Evolutionary conservation across 2,797 vertebrate genomes (phyloP).

Genomic region (Falco peregrinus): DNA sequence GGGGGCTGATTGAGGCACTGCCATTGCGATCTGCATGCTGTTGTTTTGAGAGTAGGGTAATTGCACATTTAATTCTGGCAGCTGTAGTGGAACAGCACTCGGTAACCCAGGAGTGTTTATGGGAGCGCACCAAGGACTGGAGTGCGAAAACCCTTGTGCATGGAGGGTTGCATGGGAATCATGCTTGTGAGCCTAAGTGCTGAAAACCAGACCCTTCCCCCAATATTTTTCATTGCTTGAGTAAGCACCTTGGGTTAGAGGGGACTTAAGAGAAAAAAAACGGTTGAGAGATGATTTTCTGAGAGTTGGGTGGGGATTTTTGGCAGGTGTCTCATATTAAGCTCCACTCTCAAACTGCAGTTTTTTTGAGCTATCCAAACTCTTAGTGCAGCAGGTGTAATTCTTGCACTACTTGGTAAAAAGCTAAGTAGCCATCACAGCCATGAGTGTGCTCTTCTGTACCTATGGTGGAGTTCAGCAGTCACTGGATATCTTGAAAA

Average conservation of each 20-base stretch:
- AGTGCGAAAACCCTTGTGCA: background rate
- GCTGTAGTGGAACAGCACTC: background rate
- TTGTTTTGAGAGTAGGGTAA: background rate
- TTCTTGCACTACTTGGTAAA: background rate
- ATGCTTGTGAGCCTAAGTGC: background rate
- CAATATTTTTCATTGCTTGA: background rate
- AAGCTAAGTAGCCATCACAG: background rate
- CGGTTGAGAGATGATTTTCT: background rate
- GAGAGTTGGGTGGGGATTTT: background rate
- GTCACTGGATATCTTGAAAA: background rate
- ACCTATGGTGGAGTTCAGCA: background rate
- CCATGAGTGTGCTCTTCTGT: background rate
- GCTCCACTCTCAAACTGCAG: background rate
- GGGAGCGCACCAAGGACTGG: background rate
- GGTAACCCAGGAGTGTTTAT: background rate
- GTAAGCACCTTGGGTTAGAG: background rate
- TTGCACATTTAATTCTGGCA: background rate
- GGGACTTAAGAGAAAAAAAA: background rate
- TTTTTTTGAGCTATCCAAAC: background rate
- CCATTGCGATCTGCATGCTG: accelerated
- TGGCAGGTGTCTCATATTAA: background rate
- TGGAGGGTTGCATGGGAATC: background rate
- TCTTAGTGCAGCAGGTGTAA: background rate
- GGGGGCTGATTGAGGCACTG: background rate
- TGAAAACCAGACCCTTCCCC: background rate